Evolutionary conservation across 2,888 invertebrate genomes (phyloP).

Genomic region (Dasypolia templi): DNA sequence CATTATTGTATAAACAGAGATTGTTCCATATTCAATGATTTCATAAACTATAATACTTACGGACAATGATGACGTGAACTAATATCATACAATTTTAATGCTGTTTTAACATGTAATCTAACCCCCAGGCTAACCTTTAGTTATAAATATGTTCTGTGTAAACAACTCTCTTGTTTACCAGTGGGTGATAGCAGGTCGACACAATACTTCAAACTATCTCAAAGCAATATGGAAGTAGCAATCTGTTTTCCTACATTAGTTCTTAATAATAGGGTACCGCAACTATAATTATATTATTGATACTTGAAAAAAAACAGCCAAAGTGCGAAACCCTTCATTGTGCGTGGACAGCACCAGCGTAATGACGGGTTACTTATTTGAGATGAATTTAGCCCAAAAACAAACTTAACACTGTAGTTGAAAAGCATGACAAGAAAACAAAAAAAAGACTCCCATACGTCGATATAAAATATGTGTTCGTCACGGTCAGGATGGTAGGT

Average conservation of each 20-base stretch:
- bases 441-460: background rate
- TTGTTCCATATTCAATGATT: constrained; percentile 30
- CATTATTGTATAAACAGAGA: constrained; percentile 13
- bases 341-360: too few species aligned
- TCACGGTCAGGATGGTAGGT: background rate
- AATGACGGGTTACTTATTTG: background rate
- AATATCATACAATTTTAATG: background rate
- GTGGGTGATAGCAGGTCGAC: background rate
- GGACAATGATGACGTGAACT: background rate
- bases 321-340: background rate
- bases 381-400: background rate
- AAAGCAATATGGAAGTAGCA: background rate
- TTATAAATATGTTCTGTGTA: background rate
- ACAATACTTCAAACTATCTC: background rate
- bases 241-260: background rate
- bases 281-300: background rate
- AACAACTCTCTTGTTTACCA: background rate
- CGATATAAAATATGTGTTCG: too few species aligned
- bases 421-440: too few species aligned
- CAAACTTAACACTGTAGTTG: background rate
- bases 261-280: constrained; percentile 2
- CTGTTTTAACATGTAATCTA: background rate
- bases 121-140: background rate
- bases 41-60: background rate
- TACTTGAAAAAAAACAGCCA: background rate